phyloP scores from a whole-genome alignment of 1,140 invertebrate species.

The Trialeurodes vaporariorum region DNA sequence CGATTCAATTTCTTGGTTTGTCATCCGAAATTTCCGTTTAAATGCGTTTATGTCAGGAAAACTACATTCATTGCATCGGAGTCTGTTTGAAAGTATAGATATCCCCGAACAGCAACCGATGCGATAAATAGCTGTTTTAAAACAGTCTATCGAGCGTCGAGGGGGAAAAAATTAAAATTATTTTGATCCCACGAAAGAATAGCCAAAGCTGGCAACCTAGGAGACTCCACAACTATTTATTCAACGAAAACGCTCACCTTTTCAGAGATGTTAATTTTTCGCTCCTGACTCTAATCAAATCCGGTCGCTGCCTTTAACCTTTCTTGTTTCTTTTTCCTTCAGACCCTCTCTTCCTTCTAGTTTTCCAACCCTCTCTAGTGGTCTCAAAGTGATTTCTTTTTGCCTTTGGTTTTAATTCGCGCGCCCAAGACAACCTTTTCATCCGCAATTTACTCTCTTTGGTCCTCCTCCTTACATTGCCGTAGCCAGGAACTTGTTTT shows the following conservation, averaged over 20 bases:
- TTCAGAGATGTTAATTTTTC: neutral
- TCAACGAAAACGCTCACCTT: neutral
- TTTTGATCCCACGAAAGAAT: neutral
- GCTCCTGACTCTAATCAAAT: neutral
- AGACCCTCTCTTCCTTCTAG: neutral
- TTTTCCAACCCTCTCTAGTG: no score
- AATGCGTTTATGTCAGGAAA: neutral
- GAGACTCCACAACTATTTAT: neutral
- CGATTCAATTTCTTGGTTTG: no score
- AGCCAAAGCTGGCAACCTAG: neutral
- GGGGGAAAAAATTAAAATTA: no score
- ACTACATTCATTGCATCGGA: neutral
- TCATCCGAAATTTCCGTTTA: no score
- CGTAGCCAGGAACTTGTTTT: no score
- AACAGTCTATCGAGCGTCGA: no score
- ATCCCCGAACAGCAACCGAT: neutral
- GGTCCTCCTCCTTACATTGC: neutral
- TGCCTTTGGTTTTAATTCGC: neutral
- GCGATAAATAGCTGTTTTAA: no score
- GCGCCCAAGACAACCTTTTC: neutral
- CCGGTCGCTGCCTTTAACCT: neutral
- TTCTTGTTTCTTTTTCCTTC: neutral
- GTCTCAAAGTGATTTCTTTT: no score
- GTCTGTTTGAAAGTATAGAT: neutral
- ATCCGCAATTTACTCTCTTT: neutral